phyloP scores from a whole-genome alignment of 2,113 vertebrate species.

The Corapipo altera region DNA sequence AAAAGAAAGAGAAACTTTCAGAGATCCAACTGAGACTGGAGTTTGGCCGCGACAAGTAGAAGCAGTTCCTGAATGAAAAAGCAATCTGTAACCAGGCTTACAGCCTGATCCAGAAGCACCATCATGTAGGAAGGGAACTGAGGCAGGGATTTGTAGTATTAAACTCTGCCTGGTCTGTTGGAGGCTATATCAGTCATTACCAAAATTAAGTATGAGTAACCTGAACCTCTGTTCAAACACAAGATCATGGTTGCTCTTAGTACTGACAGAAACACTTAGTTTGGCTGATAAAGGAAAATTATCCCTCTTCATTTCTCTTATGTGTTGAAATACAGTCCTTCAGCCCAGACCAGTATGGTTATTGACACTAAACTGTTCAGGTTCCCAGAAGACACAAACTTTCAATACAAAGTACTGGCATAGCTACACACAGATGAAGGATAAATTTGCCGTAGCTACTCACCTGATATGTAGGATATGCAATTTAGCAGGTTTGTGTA shows the following conservation, averaged over 20 bases:
- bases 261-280: neutral
- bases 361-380: neutral
- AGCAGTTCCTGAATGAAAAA: neutral
- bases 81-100: neutral
- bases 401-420: neutral
- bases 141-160: neutral
- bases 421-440: neutral
- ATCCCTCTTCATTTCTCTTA: neutral
- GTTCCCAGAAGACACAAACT: neutral
- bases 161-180: neutral
- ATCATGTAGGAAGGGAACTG: rapidly evolving
- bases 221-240: neutral
- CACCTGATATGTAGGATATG: conserved; percentile 13
- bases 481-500: neutral
- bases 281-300: neutral
- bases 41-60: neutral
- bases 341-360: neutral
- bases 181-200: neutral
- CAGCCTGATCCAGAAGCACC: neutral
- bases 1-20: neutral
- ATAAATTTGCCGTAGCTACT: neutral
- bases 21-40: neutral
- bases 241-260: neutral
- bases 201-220: neutral
- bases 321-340: neutral